Conservation (phyloP, 2,888 invertebrate genomes). For the Caenorhabditis sulstoni region DNA sequence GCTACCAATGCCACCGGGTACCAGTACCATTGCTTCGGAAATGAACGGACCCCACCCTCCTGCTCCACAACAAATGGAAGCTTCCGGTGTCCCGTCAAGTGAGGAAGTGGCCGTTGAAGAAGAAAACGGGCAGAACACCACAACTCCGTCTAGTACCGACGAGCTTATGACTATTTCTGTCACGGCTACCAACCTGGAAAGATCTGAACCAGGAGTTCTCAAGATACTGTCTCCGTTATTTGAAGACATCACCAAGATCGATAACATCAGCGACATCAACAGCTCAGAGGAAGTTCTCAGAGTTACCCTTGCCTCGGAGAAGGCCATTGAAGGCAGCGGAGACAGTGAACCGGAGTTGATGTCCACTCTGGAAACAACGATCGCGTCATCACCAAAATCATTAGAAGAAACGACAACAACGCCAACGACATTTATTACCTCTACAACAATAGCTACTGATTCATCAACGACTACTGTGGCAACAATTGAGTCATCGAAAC, state of each 20-base stretch:
- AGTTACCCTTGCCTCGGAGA: constrained; percentile 10
- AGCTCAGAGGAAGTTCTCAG: constrained; percentile 34
- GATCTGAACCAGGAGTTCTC: constrained; percentile 33
- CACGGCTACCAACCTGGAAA: constrained; percentile 40
- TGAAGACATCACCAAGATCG: constrained; percentile 58
- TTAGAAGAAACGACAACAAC: constrained; percentile 23
- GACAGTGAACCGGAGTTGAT: constrained; percentile 38
- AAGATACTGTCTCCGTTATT: constrained; percentile 51
- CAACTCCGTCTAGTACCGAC: constrained; percentile 17
- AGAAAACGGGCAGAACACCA: constrained; percentile 5
- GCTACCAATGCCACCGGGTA: constrained; percentile 56
- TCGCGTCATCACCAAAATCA: constrained; percentile 7
- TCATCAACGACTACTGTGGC: constrained; percentile 30
- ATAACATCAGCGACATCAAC: constrained; percentile 31
- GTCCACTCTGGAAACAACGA: constrained; percentile 42
- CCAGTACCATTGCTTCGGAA: constrained; percentile 1
- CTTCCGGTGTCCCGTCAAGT: constrained; percentile 18
- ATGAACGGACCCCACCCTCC: constrained; percentile 51
- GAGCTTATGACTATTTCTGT: constrained; percentile 50
- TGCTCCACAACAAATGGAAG: constrained; percentile 22
- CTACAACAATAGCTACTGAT: constrained; percentile 35
- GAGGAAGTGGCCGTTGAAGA: constrained; percentile 9
- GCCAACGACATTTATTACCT: constrained; percentile 19
- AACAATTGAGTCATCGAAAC: constrained; percentile 29
- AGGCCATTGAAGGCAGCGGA: constrained; percentile 34